Conservation (phyloP, 2,888 invertebrate genomes). For the Carabus problematicus region DNA sequence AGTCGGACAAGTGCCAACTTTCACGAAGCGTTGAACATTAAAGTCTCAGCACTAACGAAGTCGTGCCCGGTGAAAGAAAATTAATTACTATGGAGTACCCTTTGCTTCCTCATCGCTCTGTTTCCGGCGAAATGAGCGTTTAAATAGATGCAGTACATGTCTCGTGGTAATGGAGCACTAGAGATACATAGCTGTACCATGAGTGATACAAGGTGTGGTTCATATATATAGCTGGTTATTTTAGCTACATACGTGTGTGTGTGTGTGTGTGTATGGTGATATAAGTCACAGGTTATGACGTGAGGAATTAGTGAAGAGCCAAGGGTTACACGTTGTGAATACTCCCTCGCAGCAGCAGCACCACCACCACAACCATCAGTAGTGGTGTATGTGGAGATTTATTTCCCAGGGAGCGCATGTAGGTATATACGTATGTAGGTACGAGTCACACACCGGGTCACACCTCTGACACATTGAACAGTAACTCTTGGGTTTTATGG, state of each 20-base stretch:
- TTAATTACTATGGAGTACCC: slow-evolving; percentile 15
- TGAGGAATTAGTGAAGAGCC: no score
- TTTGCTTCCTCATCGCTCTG: slow-evolving; percentile 5
- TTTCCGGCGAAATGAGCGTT: slow-evolving; percentile 12
- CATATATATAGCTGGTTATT: no score
- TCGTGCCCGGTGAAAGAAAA: slow-evolving; percentile 8
- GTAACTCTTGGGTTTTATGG: slow-evolving; percentile 36
- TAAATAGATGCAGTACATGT: background rate
- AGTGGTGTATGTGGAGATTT: background rate
- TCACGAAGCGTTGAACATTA: slow-evolving; percentile 8
- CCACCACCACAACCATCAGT: no score
- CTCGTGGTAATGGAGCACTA: no score
- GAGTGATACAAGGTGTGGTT: no score
- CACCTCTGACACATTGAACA: slow-evolving; percentile 40
- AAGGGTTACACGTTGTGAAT: no score
- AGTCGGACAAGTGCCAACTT: slow-evolving; percentile 24
- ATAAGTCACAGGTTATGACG: no score
- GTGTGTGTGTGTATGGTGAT: no score
- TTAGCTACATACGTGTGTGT: no score
- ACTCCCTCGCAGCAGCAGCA: no score
- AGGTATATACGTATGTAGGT: background rate
- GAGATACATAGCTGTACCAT: no score
- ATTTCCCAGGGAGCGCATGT: slow-evolving; percentile 1
- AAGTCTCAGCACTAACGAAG: slow-evolving; percentile 9
- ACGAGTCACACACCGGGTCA: slow-evolving; percentile 13